Base-by-base conservation (phyloP, 2,888 invertebrate genomes). In the Eupithecia centaureata region DNA sequence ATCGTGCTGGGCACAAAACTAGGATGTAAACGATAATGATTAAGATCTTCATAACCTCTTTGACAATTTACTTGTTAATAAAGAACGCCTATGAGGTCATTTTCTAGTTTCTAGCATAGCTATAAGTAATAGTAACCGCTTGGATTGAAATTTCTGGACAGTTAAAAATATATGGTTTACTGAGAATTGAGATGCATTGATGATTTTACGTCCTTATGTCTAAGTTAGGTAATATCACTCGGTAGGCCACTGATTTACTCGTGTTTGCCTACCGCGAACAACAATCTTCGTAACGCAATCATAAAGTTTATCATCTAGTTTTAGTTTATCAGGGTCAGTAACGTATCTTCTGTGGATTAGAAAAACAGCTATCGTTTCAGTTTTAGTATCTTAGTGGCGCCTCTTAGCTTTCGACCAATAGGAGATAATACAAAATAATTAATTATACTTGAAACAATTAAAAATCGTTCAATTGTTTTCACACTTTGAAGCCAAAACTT, bases 261-360 rank as follows among this genome's bases (percentile, higher is more conserved):
- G 85, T 86, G 86, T 77, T 32, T 61, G 76, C 63, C 70, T 76
- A 77, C 76, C 73, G 77, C 66, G 75, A 73, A 76, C 77, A 84
- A 82, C 78, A 79, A 81, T 85, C 82, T 86, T 79, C 83, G 77
- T 77, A 81, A 78, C 76, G 77, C 76, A 85, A 86, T 85, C 85
- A 75, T 64, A 77, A 71, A 83, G 91, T 89, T 91, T 57, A 57
- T 57, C 57, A 57, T 57, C 32, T 33, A 18, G 18, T 57, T 57
- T 30, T 52, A 52, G 52, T 52, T 52, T 91, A 92, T 92, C 91
- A 58, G 77, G 91, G 92, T 91, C 90, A 89, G 79, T 80, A 86
- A 86, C 84, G 83, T 79, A 73, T 68, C 65, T 68, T 71, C 54
- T 66, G 71, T 69, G 76, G 77, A 80, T 87, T 88, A 89, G 88